Evolutionary conservation across 2,113 vertebrate species (phyloP).

Genomic region (Tachuris rubrigastra): DNA sequence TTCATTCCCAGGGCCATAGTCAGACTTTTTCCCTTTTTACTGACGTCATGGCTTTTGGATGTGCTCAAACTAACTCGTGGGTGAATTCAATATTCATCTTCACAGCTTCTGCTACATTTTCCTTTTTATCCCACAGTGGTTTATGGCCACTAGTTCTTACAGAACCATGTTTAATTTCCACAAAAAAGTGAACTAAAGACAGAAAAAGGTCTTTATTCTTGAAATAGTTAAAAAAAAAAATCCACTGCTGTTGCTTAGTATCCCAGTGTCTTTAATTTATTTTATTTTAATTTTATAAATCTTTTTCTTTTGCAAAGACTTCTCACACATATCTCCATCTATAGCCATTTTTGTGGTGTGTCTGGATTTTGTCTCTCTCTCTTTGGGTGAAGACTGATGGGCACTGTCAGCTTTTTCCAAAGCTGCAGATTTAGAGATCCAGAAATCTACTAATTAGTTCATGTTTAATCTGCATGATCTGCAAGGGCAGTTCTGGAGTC

Average conservation of each 20-base stretch:
- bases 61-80: background rate
- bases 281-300: background rate
- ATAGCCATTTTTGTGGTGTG: background rate
- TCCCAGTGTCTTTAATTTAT: background rate
- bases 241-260: background rate
- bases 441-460: slow-evolving; percentile 47
- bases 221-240: background rate
- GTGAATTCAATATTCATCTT: background rate
- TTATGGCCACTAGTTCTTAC: background rate
- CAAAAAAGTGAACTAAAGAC: background rate
- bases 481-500: background rate
- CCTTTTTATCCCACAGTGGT: background rate
- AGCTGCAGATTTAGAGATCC: background rate
- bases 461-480: slow-evolving; percentile 29
- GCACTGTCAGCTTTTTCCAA: slow-evolving; percentile 21
- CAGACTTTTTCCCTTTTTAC: slow-evolving; percentile 28
- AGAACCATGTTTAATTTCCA: background rate
- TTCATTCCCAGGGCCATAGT: slow-evolving; percentile 21
- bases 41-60: slow-evolving; percentile 41
- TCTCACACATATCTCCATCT: background rate
- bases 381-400: background rate
- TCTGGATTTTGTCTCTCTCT: slow-evolving; percentile 16
- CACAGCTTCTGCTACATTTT: background rate
- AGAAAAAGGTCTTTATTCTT: background rate
- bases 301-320: background rate